These are phyloP conservation scores for Syrphus vitripennis DNA, from an alignment of 2,888 invertebrate species.

Conservation along the genomic window DNA sequence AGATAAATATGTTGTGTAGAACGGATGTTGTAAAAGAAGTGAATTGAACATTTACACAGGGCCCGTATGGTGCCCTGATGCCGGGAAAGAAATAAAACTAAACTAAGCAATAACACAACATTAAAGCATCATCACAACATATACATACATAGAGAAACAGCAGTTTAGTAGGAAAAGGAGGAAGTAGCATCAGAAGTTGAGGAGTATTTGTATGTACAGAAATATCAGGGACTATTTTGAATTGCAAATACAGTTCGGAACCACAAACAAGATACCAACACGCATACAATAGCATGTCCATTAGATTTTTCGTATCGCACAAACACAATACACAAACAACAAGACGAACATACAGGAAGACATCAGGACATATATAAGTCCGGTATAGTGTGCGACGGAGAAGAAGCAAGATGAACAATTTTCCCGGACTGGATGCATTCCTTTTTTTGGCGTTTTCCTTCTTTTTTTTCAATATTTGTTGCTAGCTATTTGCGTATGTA, in stretches of 20 bases:
- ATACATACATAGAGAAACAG: background rate
- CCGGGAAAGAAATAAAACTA: constrained; percentile 64
- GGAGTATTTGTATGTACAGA: background rate
- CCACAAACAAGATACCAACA: constrained; percentile 37
- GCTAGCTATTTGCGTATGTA: constrained; percentile 31
- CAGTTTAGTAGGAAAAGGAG: background rate
- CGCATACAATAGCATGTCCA: constrained; percentile 42
- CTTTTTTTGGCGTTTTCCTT: background rate
- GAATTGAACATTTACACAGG: constrained; percentile 27
- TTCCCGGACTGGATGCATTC: constrained; percentile 11
- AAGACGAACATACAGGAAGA: constrained; percentile 29
- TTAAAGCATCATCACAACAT: constrained; percentile 39
- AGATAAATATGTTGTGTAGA: constrained; percentile 40
- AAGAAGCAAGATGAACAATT: constrained; percentile 46
- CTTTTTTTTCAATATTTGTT: constrained; percentile 12
- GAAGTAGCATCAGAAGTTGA: background rate
- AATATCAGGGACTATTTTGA: constrained; percentile 61
- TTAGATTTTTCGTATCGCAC: constrained; percentile 39
- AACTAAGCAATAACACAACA: constrained; percentile 59
- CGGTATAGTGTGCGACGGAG: background rate
- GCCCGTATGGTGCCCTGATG: constrained; percentile 32
- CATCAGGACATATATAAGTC: constrained; percentile 23
- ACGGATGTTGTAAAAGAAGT: constrained; percentile 44
- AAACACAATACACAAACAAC: background rate
- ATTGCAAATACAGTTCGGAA: constrained; percentile 64